Evolutionary conservation across 2,888 invertebrate genomes (phyloP), one percentile per base, ranked within the genome.

Genomic region (Melinaea marsaeus): DNA sequence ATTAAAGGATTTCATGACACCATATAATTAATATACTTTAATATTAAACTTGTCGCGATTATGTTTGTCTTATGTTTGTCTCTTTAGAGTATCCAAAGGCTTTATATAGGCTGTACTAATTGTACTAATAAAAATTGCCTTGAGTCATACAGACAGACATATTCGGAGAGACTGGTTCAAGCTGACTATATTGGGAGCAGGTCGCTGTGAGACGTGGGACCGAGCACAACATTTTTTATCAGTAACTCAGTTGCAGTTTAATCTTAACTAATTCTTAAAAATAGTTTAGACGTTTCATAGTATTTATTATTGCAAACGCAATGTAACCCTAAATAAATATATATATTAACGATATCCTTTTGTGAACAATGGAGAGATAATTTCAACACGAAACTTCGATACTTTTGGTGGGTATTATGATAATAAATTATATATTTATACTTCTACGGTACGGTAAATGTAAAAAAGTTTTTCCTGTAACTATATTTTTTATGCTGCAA

Each of bases 141-240:
- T 37, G 57, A 45, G 32, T 54, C 60, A 42, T 57, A 60, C 55
- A 45, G 48, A 35, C 37, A n/a, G 57, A 60, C 63, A 55, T 60
- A 58, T 57, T 60, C 47, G 57, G 60, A 58, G 34, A 59, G 33
- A 64, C 60, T 60, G 55, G 60, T 60, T 34, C 46, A 42, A 32
- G 59, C 32, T 54, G 51, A 13, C 64, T 60, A 60, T 57, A 61
- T 64, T 54, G 57, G 64, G 60, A 64, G 59, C 54, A 54, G 42
- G 47, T 59, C 32, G 59, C 37, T n/a, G 47, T 64, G 60, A 57
- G 55, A 64, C 57, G 48, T 58, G 60, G 60, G 57, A 54, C 22
- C 35, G 51, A 58, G 57, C 13, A 9, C 45, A 57, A 64, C 54
- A 54, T 57, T 57, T 57, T 42, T 35, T 42, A 42, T 42, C 42